phyloP scores from a whole-genome alignment of 2,888 invertebrate species.

The Ormia ochracea region DNA sequence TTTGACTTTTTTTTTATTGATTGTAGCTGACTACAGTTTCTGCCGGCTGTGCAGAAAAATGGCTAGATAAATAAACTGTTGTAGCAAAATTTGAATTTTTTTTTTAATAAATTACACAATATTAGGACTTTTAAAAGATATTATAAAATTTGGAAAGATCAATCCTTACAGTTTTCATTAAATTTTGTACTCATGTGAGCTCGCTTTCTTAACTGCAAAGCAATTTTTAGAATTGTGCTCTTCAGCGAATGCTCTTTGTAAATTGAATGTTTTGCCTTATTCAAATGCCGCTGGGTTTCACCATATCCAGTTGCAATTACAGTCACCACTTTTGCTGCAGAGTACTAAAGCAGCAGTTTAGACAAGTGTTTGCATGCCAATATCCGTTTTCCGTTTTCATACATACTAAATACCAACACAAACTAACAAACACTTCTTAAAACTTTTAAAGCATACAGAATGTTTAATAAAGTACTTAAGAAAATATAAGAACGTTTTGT shows the following conservation, averaged over 20 bases:
- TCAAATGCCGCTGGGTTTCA: neutral
- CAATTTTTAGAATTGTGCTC: no score
- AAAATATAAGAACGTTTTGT: constrained; percentile 19
- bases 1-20: no score
- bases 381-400: constrained; percentile 58
- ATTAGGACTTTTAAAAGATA: no score
- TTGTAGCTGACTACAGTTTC: no score
- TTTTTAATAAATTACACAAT: no score
- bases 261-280: neutral
- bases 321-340: constrained; percentile 10
- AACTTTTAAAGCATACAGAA: constrained; percentile 27
- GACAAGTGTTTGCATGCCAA: constrained; percentile 49
- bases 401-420: constrained; percentile 14
- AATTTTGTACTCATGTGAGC: no score
- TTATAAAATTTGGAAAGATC: no score
- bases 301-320: neutral
- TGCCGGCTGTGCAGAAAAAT: no score
- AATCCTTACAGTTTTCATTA: no score
- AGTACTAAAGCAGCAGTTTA: constrained; percentile 48
- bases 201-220: no score
- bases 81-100: no score
- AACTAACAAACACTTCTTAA: constrained; percentile 12
- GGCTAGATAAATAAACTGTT: no score
- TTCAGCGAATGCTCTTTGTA: neutral
- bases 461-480: constrained; percentile 56